Base-by-base conservation (phyloP, 1,140 invertebrate genomes). In the Heliconius himera region DNA sequence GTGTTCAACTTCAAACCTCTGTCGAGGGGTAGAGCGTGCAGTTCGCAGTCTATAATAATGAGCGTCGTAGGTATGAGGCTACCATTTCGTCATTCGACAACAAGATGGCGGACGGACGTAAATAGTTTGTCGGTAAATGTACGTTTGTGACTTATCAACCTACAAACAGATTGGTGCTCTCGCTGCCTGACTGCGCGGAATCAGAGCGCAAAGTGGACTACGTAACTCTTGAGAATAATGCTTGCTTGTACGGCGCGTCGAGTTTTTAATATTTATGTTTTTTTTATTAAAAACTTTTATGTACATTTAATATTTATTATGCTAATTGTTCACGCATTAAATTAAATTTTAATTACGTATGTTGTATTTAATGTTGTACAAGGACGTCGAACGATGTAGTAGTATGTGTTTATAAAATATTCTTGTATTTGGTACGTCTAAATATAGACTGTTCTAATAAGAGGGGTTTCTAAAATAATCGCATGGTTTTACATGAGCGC, bases 61-160 rank as follows among this genome's bases (percentile, higher is more conserved):
- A 78, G 70, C 74, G 51, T 56, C 77, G 79, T 81, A 81, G 81
- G 80, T 84, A 84, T 84, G 84, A 82, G 81, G 85, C 84, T 82
- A 86, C 85, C 87, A 86, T 89, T 92, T 93, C 89, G 90, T 90
- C 89, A 92, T 88, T 89, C 85, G 84, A 89, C 86, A 86, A 90
- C 92, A 93, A 93, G 88, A 93, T 93, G 91, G 91, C 92, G 90
- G 90, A 81, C 86, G 82, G 83, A 90, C 85, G 89, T 87, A 92
- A 93, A 92, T 93, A 93, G 91, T 86, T 84, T 85, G 85, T 79
- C 84, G 83, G 87, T 87, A 89, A 90, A 90, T 87, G 82, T 87
- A 88, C 86, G 82, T 89, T 88, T 87, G 85, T 90, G 88, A 90
- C 87, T 89, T 91, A 91, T 88, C 91, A 87, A 87, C 82, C 83